Base-by-base conservation (phyloP, 1,140 invertebrate genomes). In the Araneus ventricosus region DNA sequence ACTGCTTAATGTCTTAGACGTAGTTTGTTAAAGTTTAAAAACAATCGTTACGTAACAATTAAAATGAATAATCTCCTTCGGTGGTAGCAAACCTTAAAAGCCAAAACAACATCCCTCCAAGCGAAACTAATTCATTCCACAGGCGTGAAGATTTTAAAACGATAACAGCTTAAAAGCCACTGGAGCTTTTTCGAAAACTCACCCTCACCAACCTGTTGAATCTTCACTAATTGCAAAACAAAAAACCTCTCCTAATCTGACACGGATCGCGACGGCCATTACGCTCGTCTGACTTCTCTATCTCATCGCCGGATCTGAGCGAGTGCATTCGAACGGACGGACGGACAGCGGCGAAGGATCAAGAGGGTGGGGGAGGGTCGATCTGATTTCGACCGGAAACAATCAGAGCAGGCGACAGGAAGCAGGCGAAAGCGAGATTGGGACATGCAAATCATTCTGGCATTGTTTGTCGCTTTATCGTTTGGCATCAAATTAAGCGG, bases 381-480 rank as follows among this genome's bases (percentile, higher is more conserved):
- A 75, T 75, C 70, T 75, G 70, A 75, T 75, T 75, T 22, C 27
- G 20, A 75, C 70, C 70, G 70, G 70, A 75, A 75, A 75, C 34
- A 34, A 75, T 75, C 70, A 37, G 17, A 37, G 34, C 70, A 75
- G 34, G 34, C 30, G 70, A 75, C 70, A 37, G 70, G 70, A 75
- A 75, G 70, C 70, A 75, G 30, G 70, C 70, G 70, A 75, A 75
- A 75, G 30, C 10, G 70, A 75, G 70, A 37, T 34, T 14, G 70
- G 30, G 10, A 14, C 30, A 34, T 34, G 20, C 30, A 34, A 75
- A 75, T 75, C 17, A n/a, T 63, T 6, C 30, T 75, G 34, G 70
- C 70, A 34, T 75, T 34, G 70, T 75, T 37, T 75, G 70, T 1
- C 45, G 45, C 45, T 2, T 37, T 75, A 75, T 75, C 70, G 70